phyloP scores from a whole-genome alignment of 2,797 vertebrate genomes.

The Staurois parvus region DNA sequence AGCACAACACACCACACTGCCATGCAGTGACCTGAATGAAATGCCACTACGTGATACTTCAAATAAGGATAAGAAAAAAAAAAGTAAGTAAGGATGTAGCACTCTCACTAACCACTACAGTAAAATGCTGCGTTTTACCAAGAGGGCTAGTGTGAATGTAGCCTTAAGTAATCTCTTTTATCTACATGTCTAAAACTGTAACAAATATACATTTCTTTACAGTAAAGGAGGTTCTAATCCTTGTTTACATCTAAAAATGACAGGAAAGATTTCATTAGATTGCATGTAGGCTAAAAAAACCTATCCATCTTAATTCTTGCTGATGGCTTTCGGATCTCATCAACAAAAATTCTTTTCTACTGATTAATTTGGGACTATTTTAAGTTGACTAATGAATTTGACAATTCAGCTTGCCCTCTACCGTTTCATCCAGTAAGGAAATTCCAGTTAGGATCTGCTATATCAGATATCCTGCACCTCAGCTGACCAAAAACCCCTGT shows the following conservation, averaged over 20 bases:
- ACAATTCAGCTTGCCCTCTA: slow-evolving; percentile 73
- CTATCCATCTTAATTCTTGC: slow-evolving; percentile 37
- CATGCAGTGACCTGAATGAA: too few species aligned
- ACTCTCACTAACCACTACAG: too few species aligned
- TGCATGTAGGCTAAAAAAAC: background rate
- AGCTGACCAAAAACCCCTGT: slow-evolving; percentile 70
- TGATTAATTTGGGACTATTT: slow-evolving; percentile 69
- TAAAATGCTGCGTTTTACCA: too few species aligned
- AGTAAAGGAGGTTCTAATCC: background rate
- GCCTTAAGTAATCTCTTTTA: too few species aligned
- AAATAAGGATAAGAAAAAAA: too few species aligned
- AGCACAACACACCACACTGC: too few species aligned
- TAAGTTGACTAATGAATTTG: slow-evolving; percentile 69
- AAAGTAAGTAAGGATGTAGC: too few species aligned
- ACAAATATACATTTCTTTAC: too few species aligned
- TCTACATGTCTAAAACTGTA: too few species aligned
- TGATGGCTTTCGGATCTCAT: slow-evolving; percentile 53
- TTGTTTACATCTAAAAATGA: background rate
- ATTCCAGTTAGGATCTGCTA: slow-evolving; percentile 69
- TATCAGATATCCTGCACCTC: slow-evolving; percentile 72
- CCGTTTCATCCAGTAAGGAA: slow-evolving; percentile 76
- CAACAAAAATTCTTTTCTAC: slow-evolving; percentile 60
- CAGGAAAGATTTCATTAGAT: background rate
- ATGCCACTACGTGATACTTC: too few species aligned
- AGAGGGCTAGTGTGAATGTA: too few species aligned